Conservation (phyloP, 2,113 vertebrate species). For the Empidonax alnorum region DNA sequence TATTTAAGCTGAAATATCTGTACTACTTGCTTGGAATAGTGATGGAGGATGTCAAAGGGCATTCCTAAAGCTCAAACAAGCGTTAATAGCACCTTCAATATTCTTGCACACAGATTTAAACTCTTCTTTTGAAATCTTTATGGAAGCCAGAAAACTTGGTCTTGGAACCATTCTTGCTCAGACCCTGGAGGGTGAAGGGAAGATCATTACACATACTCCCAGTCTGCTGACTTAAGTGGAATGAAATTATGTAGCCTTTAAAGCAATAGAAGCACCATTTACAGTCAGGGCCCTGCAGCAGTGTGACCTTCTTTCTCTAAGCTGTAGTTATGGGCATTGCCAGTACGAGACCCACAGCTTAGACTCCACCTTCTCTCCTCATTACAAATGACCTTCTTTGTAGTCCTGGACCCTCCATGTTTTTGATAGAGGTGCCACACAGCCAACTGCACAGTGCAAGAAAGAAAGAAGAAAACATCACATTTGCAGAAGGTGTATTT, state of each 20-base stretch:
- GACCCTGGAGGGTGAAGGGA: conserved; percentile 38
- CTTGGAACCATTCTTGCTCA: conserved; percentile 11
- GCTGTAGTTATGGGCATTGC: not conserved
- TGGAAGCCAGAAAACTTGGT: not conserved
- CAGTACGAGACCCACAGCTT: not conserved
- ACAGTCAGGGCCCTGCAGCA: not conserved
- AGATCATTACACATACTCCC: conserved; percentile 6
- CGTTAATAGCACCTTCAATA: not conserved
- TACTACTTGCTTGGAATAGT: not conserved
- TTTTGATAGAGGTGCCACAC: not conserved
- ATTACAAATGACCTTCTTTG: not conserved
- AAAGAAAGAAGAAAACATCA: not conserved
- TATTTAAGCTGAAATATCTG: not conserved
- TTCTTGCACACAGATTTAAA: conserved; percentile 15
- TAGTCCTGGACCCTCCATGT: not conserved
- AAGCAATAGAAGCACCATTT: not conserved
- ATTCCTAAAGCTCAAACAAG: conserved; percentile 29
- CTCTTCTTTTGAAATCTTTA: conserved; percentile 18
- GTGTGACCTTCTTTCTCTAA: not conserved
- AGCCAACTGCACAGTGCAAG: not conserved
- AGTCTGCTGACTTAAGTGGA: conserved; percentile 10
- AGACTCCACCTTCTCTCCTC: not conserved
- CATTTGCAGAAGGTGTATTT: not conserved
- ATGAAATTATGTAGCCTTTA: conserved; percentile 52
- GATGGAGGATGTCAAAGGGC: not conserved